Evolutionary conservation across 2,888 invertebrate species (phyloP), one percentile per base, ranked within the genome.

Genomic region (Ochropleura plecta): DNA sequence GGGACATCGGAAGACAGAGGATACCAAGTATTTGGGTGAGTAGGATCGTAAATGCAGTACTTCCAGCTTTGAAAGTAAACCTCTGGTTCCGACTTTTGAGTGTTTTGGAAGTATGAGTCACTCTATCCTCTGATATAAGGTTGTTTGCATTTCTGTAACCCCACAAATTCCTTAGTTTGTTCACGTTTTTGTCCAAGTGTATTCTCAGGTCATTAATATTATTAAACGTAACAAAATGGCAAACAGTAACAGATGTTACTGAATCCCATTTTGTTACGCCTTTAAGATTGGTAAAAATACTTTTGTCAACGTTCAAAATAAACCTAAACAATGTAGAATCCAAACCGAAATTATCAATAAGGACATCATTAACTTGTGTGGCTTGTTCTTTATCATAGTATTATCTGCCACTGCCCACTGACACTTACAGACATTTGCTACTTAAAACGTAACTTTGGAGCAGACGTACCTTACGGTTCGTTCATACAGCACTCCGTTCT

Each of bases 11-110:
- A 88, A 86, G 59, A 87, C 84, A 0, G 86, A 91, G 5, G 92
- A 93, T 44, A 86, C 90, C 40, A 93, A 93, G 86, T 96, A 93
- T 79, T 85, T 91, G 46, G 96, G 96, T 95, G 55, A 85, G 83
- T 67, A 10, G 14, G 42, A 4, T 42, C 14, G n/a, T 63, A 62
- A 62, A 12, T 14, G 14, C 57, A 30, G 57, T 14, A 30, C 8
- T 14, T 6, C 57, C 30, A 14, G 40, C 18, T 60, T 7, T 42
- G 18, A 40, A n/a, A 5, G 18, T 40, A 5, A 48, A 64, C 10
- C 8, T 40, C 8, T 65, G 30, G 3, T 18, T 64, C 7, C 12
- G 6, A 48, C 5, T 18, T 64, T 12, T 7, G 6, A 48, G 0
- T 48, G 4, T 30, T 30, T 16, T 63, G 63, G 3, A 20, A 1